Evolutionary conservation across 2,113 vertebrate genomes (phyloP).

Genomic region (Ameiurus melas): DNA sequence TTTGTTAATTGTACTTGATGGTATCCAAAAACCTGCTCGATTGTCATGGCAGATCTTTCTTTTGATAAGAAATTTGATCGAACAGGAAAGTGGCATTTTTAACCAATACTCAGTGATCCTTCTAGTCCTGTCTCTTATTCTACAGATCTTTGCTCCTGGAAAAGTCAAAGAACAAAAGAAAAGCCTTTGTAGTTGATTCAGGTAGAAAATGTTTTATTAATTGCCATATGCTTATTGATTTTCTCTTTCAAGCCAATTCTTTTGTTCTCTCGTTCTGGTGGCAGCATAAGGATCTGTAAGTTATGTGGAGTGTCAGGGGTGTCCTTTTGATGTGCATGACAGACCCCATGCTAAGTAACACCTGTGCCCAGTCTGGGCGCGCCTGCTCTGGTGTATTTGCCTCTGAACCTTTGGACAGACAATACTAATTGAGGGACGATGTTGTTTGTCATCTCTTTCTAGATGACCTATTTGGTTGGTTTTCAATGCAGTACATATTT

Average conservation of each 20-base stretch:
- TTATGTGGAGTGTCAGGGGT: slow-evolving; percentile 93
- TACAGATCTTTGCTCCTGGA: slow-evolving; percentile 41
- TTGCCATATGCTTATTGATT: slow-evolving; percentile 94
- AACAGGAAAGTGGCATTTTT: slow-evolving; percentile 46
- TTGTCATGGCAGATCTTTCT: slow-evolving; percentile 28
- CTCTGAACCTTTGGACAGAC: slow-evolving; percentile 51
- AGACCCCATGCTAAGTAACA: slow-evolving; percentile 83
- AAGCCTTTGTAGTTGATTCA: slow-evolving; percentile 88
- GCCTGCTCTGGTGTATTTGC: slow-evolving; percentile 54
- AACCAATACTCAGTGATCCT: slow-evolving; percentile 42
- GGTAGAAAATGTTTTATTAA: slow-evolving; percentile 92
- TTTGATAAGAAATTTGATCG: slow-evolving; percentile 47
- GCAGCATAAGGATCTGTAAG: slow-evolving; percentile 93
- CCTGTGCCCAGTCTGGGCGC: slow-evolving; percentile 62
- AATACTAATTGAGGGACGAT: slow-evolving; percentile 52
- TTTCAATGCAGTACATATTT: slow-evolving; percentile 8
- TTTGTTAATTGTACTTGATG: slow-evolving; percentile 18
- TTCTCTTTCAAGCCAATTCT: slow-evolving; percentile 90
- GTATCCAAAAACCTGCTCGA: not conserved
- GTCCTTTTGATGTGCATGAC: slow-evolving; percentile 92
- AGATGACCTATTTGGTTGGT: slow-evolving; percentile 29
- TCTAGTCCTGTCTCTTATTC: slow-evolving; percentile 44
- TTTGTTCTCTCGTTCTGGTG: slow-evolving; percentile 93
- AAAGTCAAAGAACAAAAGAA: slow-evolving; percentile 70
- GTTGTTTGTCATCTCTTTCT: slow-evolving; percentile 32